Evolutionary conservation across 64 coral and sea anemone species (phyloP).

Genomic region (Porites lutea): DNA sequence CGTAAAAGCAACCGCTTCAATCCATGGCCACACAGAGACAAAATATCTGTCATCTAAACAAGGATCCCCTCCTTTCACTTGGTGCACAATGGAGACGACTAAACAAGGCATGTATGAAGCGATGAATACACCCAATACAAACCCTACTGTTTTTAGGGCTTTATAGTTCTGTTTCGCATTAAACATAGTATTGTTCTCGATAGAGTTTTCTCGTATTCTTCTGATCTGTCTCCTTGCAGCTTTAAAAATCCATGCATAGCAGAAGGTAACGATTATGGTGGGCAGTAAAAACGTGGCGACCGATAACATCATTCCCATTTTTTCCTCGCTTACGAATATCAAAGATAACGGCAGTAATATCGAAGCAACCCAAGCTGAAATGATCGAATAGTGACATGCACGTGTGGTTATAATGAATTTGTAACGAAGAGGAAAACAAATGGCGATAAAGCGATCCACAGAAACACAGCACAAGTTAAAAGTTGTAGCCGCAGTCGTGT

Average conservation of each 20-base stretch:
- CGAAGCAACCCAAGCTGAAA: not conserved
- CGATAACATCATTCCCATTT: not conserved
- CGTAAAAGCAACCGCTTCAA: not conserved
- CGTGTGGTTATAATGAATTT: not conserved
- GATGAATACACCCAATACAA: not conserved
- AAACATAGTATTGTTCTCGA: not conserved
- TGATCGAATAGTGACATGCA: not conserved
- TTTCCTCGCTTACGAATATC: not conserved
- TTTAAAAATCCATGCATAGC: conserved; percentile 1
- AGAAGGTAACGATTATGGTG: not conserved
- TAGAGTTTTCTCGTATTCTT: not conserved
- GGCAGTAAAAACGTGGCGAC: not conserved
- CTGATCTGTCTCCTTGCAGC: not conserved
- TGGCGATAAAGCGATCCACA: conserved; percentile 23
- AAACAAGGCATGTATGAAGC: not conserved
- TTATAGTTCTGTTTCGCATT: not conserved
- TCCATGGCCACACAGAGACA: not conserved
- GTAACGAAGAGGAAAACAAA: conserved; percentile 38
- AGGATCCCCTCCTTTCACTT: not conserved
- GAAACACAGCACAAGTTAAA: conserved; percentile 24
- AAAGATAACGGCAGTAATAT: not conserved
- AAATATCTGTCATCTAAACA: too few relatives aligned
- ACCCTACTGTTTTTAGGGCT: not conserved
- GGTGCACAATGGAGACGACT: not conserved
- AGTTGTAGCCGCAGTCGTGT: not conserved